Conservation (phyloP, 2,888 invertebrate genomes). For the Thecophora atra region DNA sequence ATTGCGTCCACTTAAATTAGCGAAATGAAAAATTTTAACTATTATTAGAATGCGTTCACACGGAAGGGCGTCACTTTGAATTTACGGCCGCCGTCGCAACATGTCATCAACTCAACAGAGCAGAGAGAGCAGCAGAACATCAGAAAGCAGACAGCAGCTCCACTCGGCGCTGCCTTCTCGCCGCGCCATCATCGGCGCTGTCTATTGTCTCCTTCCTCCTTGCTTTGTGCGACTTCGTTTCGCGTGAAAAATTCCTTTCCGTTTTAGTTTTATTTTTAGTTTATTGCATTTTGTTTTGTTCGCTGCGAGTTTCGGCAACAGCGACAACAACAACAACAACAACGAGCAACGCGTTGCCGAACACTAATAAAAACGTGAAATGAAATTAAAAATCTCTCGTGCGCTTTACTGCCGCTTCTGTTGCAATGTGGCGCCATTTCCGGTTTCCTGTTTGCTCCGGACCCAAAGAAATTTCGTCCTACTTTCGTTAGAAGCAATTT, state of each 20-base stretch:
- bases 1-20: not conserved
- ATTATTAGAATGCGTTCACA: slow-evolving; percentile 15
- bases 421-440: slow-evolving; percentile 36
- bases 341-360: not conserved
- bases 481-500: slow-evolving; percentile 18
- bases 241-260: slow-evolving; percentile 31
- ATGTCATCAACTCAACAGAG: slow-evolving; percentile 25
- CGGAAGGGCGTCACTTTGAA: slow-evolving; percentile 23
- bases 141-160: no score
- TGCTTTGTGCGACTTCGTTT: not conserved
- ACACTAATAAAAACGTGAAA: slow-evolving; percentile 32
- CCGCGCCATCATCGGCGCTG: not conserved
- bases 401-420: slow-evolving; percentile 26
- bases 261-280: slow-evolving; percentile 24
- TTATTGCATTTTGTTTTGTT: slow-evolving; percentile 27
- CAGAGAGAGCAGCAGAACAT: no score
- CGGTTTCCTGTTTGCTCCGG: slow-evolving; percentile 27
- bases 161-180: no score
- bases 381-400: slow-evolving; percentile 36
- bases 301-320: not conserved
- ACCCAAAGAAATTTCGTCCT: not conserved
- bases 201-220: slow-evolving; percentile 1
- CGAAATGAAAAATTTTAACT: slow-evolving; percentile 24
- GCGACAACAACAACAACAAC: not conserved
- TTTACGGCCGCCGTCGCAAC: slow-evolving; percentile 30